phyloP scores from a whole-genome alignment of 2,113 vertebrate species.

The Zootoca vivipara region DNA sequence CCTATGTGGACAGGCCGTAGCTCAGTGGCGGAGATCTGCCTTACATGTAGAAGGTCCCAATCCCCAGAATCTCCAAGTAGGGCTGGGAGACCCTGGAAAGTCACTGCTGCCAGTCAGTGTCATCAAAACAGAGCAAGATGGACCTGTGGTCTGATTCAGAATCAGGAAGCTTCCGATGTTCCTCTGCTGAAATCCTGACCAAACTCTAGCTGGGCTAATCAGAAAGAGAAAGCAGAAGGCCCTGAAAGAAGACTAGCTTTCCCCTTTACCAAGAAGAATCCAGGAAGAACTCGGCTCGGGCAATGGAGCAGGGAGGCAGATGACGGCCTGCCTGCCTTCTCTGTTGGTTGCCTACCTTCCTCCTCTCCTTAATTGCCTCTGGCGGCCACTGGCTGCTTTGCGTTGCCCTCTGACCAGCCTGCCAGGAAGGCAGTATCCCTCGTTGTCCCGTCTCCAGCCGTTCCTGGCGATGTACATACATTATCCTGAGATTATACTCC shows the following conservation, averaged over 20 bases:
- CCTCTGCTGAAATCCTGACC: constrained; percentile 20
- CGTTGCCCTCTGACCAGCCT: constrained; percentile 54
- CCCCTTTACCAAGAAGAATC: constrained; percentile 51
- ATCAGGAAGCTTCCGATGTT: no score
- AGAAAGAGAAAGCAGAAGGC: constrained; percentile 49
- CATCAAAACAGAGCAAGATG: no score
- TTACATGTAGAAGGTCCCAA: no score
- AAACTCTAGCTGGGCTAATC: constrained; percentile 23
- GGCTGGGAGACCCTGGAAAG: no score
- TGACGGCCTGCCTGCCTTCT: constrained; percentile 39
- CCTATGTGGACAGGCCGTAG: no score
- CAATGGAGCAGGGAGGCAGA: constrained; percentile 4
- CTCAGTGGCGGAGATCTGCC: no score
- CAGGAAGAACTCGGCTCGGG: constrained; percentile 40
- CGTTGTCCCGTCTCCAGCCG: constrained; percentile 16
- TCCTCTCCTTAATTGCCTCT: constrained; percentile 53
- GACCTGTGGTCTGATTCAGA: no score
- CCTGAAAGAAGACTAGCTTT: constrained; percentile 39
- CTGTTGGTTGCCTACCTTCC: constrained; percentile 33
- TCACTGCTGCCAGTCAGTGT: no score
- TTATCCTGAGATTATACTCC: constrained; percentile 62
- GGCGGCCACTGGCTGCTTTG: constrained; percentile 53
- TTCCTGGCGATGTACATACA: neutral
- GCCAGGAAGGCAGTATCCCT: neutral
- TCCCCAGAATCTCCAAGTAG: no score